Base-by-base conservation (phyloP, 2,113 vertebrate species). In the Pluvialis apricaria region DNA sequence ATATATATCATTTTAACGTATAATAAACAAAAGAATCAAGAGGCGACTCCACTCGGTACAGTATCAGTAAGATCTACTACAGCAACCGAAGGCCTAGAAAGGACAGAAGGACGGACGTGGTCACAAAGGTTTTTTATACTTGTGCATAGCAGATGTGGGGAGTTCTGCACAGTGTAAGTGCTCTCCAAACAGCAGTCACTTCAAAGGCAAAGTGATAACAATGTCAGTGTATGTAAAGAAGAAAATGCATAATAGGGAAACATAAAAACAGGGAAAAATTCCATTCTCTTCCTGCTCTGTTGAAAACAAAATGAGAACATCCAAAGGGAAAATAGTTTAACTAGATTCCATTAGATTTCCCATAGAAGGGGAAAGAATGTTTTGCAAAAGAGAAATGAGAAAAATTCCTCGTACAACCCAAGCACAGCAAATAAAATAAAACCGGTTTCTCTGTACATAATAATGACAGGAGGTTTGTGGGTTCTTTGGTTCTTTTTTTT, bases 261-360 rank as follows among this genome's bases (percentile, higher is more conserved):
- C 32, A 14, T 10, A 42, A 65, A 38, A 31, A 42, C 28, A 65
- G 64, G 64, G 38, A 15, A 32, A 86, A 86, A 65, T 22, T 81
- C 31, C 4, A 29, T 79, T 91, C 45, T 45, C n/a, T 66, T 92
- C 64, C n/a, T 91, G 51, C 29, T 91, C 25, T 9, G 75, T 3
- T 86, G 54, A 83, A 93, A 92, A 66, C 6, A 90, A 92, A 94
- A n/a, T 51, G 40, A 77, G 71, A 90, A 86, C 6, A 45, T 70
- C 16, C 34, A 77, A 80, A 86, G 8, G 25, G 36, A 90, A 93
- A 90, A 92, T 54, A 83, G n/a, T 36, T 86, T 77, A 88, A 83
- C 16, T 73, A 49, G 34, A 73, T 85, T 82, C 31, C n/a, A 45
- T 82, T 90, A 61, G 13, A 70, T 81, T 88, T 94, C 64, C 25